Base-by-base conservation (phyloP, 1,140 invertebrate species). In the Camponotus vicinus region DNA sequence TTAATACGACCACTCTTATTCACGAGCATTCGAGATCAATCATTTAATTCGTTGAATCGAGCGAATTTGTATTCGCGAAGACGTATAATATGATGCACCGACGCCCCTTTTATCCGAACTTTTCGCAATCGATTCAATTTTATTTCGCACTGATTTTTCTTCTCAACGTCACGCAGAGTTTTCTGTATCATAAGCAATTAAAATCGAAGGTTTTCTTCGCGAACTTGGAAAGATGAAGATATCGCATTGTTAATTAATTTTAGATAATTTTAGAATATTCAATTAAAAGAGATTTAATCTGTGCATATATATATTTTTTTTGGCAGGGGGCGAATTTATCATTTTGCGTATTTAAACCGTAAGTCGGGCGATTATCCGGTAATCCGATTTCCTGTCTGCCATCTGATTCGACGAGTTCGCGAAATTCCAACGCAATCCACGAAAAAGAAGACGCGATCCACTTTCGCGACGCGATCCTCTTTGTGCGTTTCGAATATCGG, bases 401-500 rank as follows among this genome's bases (percentile, higher is more conserved):
- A 64, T 37, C 27, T 69, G 77, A 80, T 21, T 21, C 40, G 45
- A 27, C 37, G 55, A 77, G 55, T 32, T 79, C 77, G 45, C 45
- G 34, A 73, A 82, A 82, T 76, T 45, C 45, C 67, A 55, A 88
- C 76, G 79, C 79, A 86, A 86, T 86, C 78, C 69, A 61, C 64
- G 63, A 77, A 61, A 70, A 21, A 77, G 82, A 85, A 90, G 73
- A 88, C 70, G 32, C 87, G 52, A 91, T 91, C 73, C 73, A 84
- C 77, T 90, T 88, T 76, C 86, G 63, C 27, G n/a, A 11, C 27
- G 27, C 27, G 27, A 27, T 27, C 27, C 32, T 49, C 82, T 86
- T 86, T 87, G 89, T 90, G 52, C 80, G 66, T 89, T 82, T 89
- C 76, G 88, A 87, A 89, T 89, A 89, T 89, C 85, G 78, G 82